phyloP scores from a whole-genome alignment of 2,113 vertebrate species.

The Trichomycterus rosablanca region DNA sequence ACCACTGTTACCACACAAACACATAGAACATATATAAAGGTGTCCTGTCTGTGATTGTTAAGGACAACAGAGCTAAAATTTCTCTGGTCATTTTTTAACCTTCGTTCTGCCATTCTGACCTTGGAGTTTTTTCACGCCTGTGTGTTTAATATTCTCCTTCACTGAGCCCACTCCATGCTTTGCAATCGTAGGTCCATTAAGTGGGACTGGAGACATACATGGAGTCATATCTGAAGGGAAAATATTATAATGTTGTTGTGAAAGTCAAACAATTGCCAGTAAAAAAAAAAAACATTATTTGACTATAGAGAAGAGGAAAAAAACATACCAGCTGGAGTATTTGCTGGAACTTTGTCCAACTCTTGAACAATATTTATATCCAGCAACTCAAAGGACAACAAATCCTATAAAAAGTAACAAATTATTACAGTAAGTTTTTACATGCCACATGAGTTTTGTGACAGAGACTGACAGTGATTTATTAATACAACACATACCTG shows the following conservation, averaged over 20 bases:
- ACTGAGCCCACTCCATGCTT: constrained; percentile 69
- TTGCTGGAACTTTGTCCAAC: constrained; percentile 89
- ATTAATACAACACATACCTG: constrained; percentile 72
- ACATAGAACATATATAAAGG: not conserved
- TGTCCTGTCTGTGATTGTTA: not conserved
- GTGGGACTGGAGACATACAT: constrained; percentile 86
- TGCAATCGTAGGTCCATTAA: constrained; percentile 73
- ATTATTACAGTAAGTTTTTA: not conserved
- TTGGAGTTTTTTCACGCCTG: constrained; percentile 66
- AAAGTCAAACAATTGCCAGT: not conserved
- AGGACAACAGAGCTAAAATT: not conserved
- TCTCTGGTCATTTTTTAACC: not conserved
- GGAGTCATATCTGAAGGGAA: constrained; percentile 81
- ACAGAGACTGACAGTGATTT: not conserved
- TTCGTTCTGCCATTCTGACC: constrained; percentile 66
- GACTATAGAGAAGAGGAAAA: not conserved
- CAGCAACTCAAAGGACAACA: constrained; percentile 92
- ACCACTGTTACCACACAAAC: constrained; percentile 43
- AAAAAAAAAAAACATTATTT: not conserved
- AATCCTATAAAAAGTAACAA: constrained; percentile 69
- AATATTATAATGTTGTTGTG: constrained; percentile 17
- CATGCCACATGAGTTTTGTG: not conserved
- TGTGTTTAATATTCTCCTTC: constrained; percentile 72
- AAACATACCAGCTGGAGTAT: constrained; percentile 86
- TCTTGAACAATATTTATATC: constrained; percentile 97